Evolutionary conservation across 2,113 vertebrate species (phyloP).

Genomic region (Lonchura striata): DNA sequence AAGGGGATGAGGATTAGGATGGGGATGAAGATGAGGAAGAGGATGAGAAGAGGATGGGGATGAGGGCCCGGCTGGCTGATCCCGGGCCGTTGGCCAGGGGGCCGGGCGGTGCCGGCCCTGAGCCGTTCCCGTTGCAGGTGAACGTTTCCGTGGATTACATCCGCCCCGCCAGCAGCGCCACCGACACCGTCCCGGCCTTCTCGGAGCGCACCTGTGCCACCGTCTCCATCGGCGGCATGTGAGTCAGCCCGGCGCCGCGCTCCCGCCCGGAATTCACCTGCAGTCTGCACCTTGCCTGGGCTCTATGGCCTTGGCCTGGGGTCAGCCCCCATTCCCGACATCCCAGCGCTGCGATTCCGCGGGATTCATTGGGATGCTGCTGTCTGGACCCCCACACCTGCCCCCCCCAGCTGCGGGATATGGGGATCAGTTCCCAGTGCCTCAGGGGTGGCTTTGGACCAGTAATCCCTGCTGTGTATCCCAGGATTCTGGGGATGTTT

Average conservation of each 20-base stretch:
- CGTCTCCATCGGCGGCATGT: slow-evolving; percentile 95
- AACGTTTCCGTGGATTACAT: slow-evolving; percentile 97
- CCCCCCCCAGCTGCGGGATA: not conserved
- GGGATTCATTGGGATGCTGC: not conserved
- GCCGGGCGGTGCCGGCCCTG: too few relatives aligned
- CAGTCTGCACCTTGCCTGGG: not conserved
- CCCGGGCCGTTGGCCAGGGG: rapidly evolving
- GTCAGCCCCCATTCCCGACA: not conserved
- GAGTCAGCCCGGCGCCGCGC: too few relatives aligned
- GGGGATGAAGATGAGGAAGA: too few relatives aligned
- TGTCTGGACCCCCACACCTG: not conserved
- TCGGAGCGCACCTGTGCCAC: slow-evolving; percentile 95
- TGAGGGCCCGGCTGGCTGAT: not conserved
- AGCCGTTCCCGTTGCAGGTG: slow-evolving; percentile 73
- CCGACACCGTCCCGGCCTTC: slow-evolving; percentile 87
- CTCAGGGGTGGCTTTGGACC: not conserved
- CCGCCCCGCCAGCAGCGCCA: slow-evolving; percentile 87
- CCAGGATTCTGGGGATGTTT: rapidly evolving
- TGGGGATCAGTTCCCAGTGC: not conserved
- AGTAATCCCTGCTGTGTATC: rapidly evolving
- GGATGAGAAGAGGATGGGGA: too few relatives aligned
- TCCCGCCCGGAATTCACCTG: too few relatives aligned
- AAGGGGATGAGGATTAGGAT: too few relatives aligned
- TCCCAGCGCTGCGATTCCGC: not conserved
- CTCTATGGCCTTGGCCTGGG: not conserved